Evolutionary conservation across 30 jellyfish, hydroid and myxozoan species (phyloP).

Genomic region (Hydra vulgaris): DNA sequence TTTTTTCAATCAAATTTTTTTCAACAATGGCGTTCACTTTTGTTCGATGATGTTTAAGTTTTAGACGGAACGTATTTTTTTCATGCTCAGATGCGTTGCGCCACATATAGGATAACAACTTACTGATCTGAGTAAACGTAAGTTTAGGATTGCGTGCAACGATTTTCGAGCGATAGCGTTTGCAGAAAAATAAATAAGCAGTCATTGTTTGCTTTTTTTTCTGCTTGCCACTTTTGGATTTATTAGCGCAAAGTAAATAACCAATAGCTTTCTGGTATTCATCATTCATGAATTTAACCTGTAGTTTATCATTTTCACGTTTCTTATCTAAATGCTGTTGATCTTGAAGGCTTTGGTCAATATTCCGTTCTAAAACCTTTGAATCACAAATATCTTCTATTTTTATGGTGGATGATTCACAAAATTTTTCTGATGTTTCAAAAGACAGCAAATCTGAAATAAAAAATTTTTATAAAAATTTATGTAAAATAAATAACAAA

Average conservation of each 20-base stretch:
- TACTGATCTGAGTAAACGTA: conserved; percentile 40
- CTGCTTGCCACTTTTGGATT: conserved; percentile 55
- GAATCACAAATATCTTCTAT: neutral
- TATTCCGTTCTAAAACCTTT: neutral
- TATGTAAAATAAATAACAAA: too few relatives aligned
- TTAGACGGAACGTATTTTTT: conserved; percentile 50
- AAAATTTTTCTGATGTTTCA: neutral
- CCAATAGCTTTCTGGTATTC: conserved; percentile 40
- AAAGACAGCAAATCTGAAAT: neutral
- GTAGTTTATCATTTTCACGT: conserved; percentile 21
- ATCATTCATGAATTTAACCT: conserved; percentile 30
- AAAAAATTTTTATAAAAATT: too few relatives aligned
- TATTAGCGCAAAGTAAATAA: conserved; percentile 29
- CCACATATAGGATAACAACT: conserved; percentile 35
- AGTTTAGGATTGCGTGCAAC: conserved; percentile 39
- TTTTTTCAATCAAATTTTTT: conserved; percentile 32
- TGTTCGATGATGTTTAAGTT: conserved; percentile 80
- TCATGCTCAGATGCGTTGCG: conserved; percentile 45
- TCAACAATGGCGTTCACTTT: conserved; percentile 61
- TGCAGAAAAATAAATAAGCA: conserved; percentile 44
- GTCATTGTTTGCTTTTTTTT: conserved; percentile 86
- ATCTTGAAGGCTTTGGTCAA: neutral
- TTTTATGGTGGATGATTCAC: neutral
- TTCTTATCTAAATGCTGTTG: conserved; percentile 25
- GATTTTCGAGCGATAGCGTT: conserved; percentile 35